Evolutionary conservation across 2,888 invertebrate genomes (phyloP), one percentile per base, ranked within the genome.

Genomic region (Fragum fragum): DNA sequence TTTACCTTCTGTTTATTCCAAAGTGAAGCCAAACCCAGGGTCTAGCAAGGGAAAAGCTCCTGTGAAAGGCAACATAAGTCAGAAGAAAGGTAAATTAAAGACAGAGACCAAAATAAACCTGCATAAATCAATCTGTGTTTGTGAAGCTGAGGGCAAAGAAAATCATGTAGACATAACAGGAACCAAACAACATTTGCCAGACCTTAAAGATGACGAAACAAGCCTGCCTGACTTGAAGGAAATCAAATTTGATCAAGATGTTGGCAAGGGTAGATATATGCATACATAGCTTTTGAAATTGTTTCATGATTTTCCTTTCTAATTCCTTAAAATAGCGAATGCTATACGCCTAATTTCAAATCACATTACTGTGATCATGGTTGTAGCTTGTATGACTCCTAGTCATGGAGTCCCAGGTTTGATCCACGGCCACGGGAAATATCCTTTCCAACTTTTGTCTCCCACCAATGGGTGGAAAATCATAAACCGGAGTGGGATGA

Each of bases 31-130:
- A 28, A 32, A 61, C 28, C 28, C 61, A 18, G 32, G 1, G 5
- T 29, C 61, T 1, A 26, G 18, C 2, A 61, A 18, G 18, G 61
- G 61, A 11, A 61, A 61, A 26, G 61, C 7, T 3, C 29, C 61
- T 14, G 61, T 26, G n/a, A 61, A 32, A 18, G 61, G 61, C 16
- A 3, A 6, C 3, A 61, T 1, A 18, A 18, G 61, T 9, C 32
- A 32, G 32, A 61, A 61, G 32, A 61, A 61, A 61, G 61, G 32
- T 18, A 61, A 61, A 32, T 7, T 32, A 11, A 57, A 57, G 23
- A 7, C 23, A n/a, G 47, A 47, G 47, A 47, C 14, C 16, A 47
- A n/a, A 14, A 14, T 9, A 3, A 47, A n/a, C n/a, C 47, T 9
- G 47, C 5, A 47, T 3, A 47, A 47, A 47, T 47, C 47, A 18